These are phyloP conservation scores for Hirtodrosophila alboralis DNA, from an alignment of 2,888 invertebrate species.

Conservation along the genomic window DNA sequence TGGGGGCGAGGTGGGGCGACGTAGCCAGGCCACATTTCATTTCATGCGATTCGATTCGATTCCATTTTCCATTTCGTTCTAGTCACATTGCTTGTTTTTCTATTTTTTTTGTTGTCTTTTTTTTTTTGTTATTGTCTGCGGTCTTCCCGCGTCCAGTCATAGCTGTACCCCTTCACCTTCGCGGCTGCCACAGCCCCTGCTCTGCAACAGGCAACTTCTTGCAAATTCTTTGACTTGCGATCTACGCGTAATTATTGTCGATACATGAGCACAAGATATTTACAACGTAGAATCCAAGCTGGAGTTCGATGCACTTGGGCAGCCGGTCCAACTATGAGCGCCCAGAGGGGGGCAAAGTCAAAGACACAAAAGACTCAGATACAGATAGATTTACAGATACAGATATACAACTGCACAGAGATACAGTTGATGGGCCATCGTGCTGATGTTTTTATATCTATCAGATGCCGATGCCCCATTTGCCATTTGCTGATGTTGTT, in stretches of 20 bases:
- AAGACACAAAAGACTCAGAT: constrained; percentile 11
- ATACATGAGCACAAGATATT: constrained; percentile 58
- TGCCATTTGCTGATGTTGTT: constrained; percentile 31
- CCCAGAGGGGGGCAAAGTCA: constrained; percentile 14
- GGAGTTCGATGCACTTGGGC: constrained; percentile 70
- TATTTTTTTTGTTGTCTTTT: too few species aligned
- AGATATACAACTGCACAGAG: constrained; percentile 11
- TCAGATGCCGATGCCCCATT: constrained; percentile 60
- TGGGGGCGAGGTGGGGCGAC: neutral
- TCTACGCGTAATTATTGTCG: constrained; percentile 70
- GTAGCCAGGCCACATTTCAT: constrained; percentile 34
- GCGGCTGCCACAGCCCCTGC: neutral
- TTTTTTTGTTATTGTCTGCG: constrained; percentile 56
- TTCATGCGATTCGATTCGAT: constrained; percentile 70
- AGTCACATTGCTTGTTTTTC: constrained; percentile 51
- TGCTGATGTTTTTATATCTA: constrained; percentile 75
- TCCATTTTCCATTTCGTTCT: constrained; percentile 75
- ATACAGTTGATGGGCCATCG: constrained; percentile 44
- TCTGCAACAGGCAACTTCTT: constrained; percentile 17
- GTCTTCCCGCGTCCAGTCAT: constrained; percentile 55
- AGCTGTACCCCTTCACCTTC: neutral
- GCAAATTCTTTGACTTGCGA: constrained; percentile 54
- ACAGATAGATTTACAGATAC: constrained; percentile 11
- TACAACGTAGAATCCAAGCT: constrained; percentile 41
- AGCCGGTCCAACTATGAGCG: constrained; percentile 12